These are phyloP conservation scores for Esox lucius DNA, from an alignment of 2,797 vertebrate species.

Conservation along the genomic window DNA sequence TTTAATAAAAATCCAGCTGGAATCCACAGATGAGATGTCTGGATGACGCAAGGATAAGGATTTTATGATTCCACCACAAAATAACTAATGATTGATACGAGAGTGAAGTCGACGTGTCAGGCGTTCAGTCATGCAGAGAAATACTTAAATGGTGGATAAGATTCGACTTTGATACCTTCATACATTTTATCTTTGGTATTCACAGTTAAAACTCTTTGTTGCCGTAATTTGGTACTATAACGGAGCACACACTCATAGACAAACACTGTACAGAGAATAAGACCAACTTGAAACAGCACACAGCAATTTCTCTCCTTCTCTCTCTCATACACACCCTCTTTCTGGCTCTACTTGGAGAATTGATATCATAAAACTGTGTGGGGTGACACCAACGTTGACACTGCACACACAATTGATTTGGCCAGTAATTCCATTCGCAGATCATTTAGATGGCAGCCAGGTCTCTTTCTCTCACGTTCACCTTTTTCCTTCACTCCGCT, in stretches of 20 bases:
- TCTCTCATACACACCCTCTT: background rate
- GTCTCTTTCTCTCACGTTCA: conserved; percentile 24
- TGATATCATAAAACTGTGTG: conserved; percentile 46
- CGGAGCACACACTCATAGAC: background rate
- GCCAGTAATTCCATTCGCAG: conserved; percentile 53
- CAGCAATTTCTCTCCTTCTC: background rate
- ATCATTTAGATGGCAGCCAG: conserved; percentile 47
- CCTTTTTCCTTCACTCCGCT: background rate
- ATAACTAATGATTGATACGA: too few relatives aligned
- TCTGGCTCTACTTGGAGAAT: conserved; percentile 12
- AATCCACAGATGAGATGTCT: background rate
- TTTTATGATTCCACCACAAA: too few relatives aligned
- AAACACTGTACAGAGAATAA: background rate
- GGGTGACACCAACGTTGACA: conserved; percentile 27
- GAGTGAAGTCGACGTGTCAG: too few relatives aligned
- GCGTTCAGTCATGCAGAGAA: background rate
- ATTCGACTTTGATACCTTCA: background rate
- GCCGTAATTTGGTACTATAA: too few relatives aligned
- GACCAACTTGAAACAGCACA: background rate
- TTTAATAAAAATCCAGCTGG: background rate
- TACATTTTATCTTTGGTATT: too few relatives aligned
- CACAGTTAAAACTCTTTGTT: too few relatives aligned
- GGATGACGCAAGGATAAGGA: too few relatives aligned
- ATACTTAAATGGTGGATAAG: background rate
- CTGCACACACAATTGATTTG: conserved; percentile 48